Base-by-base conservation (phyloP, 1,140 invertebrate genomes). In the Procambarus clarkii region DNA sequence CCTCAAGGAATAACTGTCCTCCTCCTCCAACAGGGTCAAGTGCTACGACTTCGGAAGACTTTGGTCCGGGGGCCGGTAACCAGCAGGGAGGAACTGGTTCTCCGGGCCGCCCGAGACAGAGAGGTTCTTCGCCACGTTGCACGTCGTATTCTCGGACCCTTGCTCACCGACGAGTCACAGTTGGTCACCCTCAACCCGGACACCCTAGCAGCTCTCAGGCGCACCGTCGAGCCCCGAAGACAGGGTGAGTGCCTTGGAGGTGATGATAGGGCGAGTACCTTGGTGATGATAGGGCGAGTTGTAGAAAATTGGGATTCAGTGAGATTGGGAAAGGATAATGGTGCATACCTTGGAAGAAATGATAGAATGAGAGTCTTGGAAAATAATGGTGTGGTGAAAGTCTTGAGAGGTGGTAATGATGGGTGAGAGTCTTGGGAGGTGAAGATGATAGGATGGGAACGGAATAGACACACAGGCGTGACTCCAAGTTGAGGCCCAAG, bases 141-240 rank as follows among this genome's bases (percentile, higher is more conserved):
- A 54, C 54, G 86, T 2, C 86, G 76, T 46, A 80, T 88, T 34
- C 86, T 88, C 0, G 78, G 86, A 9, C 77, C 86, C 7, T 58
- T 88, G 4, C 77, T 88, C 54, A 88, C 86, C 15, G 86, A 88
- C 44, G 77, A 79, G 77, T 88, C 86, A 21, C 34, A 45, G 21
- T 58, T 88, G 7, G 76, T 80, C 7, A 60, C 34, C 74, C 21
- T 88, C 0, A 77, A 88, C 44, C 76, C 76, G 0, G 34, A 34
- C 13, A 48, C 77, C 24, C 34, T 80, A 18, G 34, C 34, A n/a
- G 77, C 13, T 21, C 46, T 88, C 24, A 79, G 24, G 54, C 74
- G 46, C 54, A 80, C 77, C 24, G 50, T 88, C 2, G 77, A 79
- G 58, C 54, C 86, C 24, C 2, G 34, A 54, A 64, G 86, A 80